A percentile compares a stretch with the other conserved stretches of the same genome.
Conservation (phyloP, 2,113 vertebrate genomes). For the Apteryx mantelli region DNA sequence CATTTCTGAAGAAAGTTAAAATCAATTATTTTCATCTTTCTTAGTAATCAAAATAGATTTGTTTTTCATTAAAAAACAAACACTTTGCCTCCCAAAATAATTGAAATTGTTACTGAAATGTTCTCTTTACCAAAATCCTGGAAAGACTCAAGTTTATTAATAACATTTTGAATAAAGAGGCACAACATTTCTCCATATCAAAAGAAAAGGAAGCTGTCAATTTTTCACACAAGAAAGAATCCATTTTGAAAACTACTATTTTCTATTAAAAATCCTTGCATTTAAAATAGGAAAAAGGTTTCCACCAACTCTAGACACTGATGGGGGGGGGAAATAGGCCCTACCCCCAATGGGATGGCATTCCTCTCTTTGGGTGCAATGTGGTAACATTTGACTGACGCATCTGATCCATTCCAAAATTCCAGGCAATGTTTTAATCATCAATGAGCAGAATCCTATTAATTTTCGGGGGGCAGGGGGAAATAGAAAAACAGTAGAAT, state of each 20-base stretch:
- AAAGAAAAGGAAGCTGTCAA: not conserved
- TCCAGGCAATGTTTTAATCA: slow-evolving; percentile 43
- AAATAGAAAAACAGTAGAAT: slow-evolving; percentile 52
- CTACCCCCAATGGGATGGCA: slow-evolving; percentile 68
- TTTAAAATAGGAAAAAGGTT: not conserved
- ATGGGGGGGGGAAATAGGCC: slow-evolving; percentile 23
- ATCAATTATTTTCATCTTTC: not conserved
- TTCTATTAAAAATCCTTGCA: not conserved
- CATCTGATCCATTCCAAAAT: slow-evolving; percentile 68
- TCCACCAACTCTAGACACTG: not conserved
- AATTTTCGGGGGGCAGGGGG: not conserved
- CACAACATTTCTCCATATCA: not conserved
- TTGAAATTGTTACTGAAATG: not conserved
- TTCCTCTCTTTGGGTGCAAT: slow-evolving; percentile 65
- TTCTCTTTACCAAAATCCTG: slow-evolving; percentile 27
- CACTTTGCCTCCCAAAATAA: slow-evolving; percentile 27
- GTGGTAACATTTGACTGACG: slow-evolving; percentile 50
- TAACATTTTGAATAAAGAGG: slow-evolving; percentile 4
- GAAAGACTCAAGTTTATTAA: slow-evolving; percentile 27
- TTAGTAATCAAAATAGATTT: slow-evolving; percentile 17
- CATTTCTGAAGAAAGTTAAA: not conserved
- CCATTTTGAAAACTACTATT: not conserved
- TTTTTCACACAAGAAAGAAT: slow-evolving; percentile 9
- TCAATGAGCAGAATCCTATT: slow-evolving; percentile 64
- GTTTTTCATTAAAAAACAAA: slow-evolving; percentile 1